Evolutionary conservation across 2,888 invertebrate species (phyloP), one percentile per base, ranked within the genome.

Genomic region (Heliconius cydno): DNA sequence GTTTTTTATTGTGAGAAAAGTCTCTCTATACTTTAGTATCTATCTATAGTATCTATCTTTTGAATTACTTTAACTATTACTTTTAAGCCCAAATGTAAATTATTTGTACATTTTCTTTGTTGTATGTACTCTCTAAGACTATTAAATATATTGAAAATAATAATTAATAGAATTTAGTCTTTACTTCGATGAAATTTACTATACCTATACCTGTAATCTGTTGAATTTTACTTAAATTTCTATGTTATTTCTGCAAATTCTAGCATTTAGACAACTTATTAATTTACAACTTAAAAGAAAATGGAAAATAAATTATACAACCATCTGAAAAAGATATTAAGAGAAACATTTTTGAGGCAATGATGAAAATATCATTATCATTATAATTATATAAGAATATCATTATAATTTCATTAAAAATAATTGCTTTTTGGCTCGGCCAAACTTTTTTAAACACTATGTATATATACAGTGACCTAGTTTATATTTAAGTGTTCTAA

Each of bases 371-470:
- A n/a, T n/a, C n/a, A n/a, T n/a, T 65, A 65, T 75, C 41, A 65
- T 63, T 41, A 75, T 75, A 65, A 75, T 75, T 75, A n/a, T n/a
- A n/a, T n/a, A n/a, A n/a, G n/a, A n/a, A 65, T 65, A 65, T 75
- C 41, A 65, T 63, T 41, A 75, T 75, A 65, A 75, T 75, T 75
- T 75, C 63, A 65, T 75, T 75, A 75, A 75, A 75, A 75, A 65
- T 75, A 75, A 75, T 75, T 75, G 74, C 74, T 65, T 75, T 75
- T 75, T 74, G 74, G 65, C 63, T 25, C 25, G 10, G 41, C 74
- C 65, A 38, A 65, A 41, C 28, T 28, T 65, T 38, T 65, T 74
- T 65, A 25, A 41, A 63, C 65, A 75, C 63, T 65, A 65, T 75
- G 65, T 63, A 63, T 38, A 74, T 74, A 63, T 38, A 38, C 74